Percentiles rank a stretch among this genome's conserved stretches.
These are phyloP conservation scores for Columbina picui DNA, from an alignment of 2,113 vertebrate genomes.

Conservation along the genomic window DNA sequence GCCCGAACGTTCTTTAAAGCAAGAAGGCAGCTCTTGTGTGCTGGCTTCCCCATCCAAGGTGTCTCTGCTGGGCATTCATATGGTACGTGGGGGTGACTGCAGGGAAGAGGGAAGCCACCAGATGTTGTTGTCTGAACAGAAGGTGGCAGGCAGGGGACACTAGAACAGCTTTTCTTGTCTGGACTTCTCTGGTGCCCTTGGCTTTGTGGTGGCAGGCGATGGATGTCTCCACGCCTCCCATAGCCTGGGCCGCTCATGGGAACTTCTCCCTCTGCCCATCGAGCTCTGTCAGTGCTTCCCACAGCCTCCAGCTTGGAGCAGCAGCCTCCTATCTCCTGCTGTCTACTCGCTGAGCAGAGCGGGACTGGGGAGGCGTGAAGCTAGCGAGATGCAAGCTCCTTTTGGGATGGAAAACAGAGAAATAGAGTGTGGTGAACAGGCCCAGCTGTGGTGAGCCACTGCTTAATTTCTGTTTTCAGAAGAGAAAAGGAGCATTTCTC, in stretches of 20 bases:
- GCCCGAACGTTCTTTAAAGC: fast-evolving
- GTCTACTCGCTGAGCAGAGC: neutral
- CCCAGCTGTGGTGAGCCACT: conserved; percentile 19
- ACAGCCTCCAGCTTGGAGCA: neutral
- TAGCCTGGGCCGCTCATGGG: neutral
- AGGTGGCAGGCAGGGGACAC: neutral
- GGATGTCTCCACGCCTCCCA: neutral
- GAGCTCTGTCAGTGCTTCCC: conserved; percentile 34
- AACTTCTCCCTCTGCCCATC: neutral
- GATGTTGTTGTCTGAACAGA: neutral
- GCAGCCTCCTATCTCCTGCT: neutral
- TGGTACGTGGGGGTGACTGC: neutral
- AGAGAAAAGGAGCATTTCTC: neutral
- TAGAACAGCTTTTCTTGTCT: neutral
- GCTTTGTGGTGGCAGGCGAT: neutral
- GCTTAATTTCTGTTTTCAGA: neutral
- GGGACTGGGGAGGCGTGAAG: neutral
- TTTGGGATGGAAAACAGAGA: neutral
- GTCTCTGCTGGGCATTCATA: neutral
- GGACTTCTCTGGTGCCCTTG: neutral
- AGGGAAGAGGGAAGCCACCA: neutral
- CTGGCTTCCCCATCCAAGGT: neutral
- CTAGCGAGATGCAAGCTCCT: neutral
- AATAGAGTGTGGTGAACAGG: neutral
- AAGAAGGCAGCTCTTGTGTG: neutral